These are phyloP conservation scores for Sinella curviseta DNA, from an alignment of 1,140 invertebrate genomes.

Conservation along the genomic window DNA sequence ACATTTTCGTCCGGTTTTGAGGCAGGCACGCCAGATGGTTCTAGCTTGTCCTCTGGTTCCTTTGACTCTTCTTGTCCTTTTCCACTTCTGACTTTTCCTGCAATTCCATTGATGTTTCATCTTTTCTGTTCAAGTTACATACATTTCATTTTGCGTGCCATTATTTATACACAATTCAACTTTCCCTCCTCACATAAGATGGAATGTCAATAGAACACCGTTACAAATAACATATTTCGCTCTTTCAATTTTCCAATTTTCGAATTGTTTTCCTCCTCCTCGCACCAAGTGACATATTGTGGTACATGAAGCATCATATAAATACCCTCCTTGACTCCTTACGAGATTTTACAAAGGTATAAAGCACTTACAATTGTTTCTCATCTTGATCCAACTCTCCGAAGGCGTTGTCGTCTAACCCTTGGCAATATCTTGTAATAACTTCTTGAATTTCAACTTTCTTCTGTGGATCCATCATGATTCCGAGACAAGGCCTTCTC, in stretches of 20 bases:
- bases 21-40: conserved; percentile 50
- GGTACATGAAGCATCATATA: too few species aligned
- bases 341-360: too few species aligned
- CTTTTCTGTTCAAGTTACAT: conserved; percentile 36
- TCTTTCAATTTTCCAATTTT: too few species aligned
- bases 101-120: conserved; percentile 30
- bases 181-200: too few species aligned
- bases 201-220: too few species aligned
- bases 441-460: conserved; percentile 4
- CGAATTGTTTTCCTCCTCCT: too few species aligned
- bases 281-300: too few species aligned
- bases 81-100: conserved; percentile 50
- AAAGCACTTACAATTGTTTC: not conserved
- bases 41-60: conserved; percentile 57
- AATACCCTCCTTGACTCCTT: too few species aligned
- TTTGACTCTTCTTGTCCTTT: conserved; percentile 48
- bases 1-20: conserved; percentile 37
- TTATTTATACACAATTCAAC: too few species aligned
- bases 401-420: not conserved
- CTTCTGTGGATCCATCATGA: not conserved
- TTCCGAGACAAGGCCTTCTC: not conserved
- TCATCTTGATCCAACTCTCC: not conserved
- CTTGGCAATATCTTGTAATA: not conserved
- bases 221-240: too few species aligned
- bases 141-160: conserved; percentile 36